Evolutionary conservation across 1,140 invertebrate species (phyloP), one percentile per base, ranked within the genome.

Genomic region (Elysia chlorotica): DNA sequence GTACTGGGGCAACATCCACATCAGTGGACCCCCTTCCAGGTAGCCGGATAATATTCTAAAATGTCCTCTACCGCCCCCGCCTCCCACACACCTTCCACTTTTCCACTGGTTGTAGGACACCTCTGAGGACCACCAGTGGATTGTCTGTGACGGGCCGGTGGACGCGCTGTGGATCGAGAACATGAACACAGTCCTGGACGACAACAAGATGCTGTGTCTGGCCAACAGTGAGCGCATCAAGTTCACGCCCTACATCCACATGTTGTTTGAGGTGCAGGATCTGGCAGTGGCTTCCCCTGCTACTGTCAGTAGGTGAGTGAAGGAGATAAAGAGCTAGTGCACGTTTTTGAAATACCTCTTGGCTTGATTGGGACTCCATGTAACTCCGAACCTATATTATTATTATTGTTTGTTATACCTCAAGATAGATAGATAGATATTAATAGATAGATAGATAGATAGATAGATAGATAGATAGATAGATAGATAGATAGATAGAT

Each of bases 191-290:
- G 88, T 88, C 25, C 78, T 88, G 30, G 88, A 88, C 71, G 87
- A 89, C 78, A 89, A 88, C 90, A 92, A 82, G 88, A 91, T 76
- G 92, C 78, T 88, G 74, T 88, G 88, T 76, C 75, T 88, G 56
- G 88, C 87, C 41, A 88, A 88, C 81, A 86, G 84, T 71, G 88
- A 88, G 74, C 75, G 88, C 23, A 88, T 88, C 73, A 88, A 88
- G 74, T 84, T 88, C 65, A 88, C 87, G 0, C 85, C 85, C 2
- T 85, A 78, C 71, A 88, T 88, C 17, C 87, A 88, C 81, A 88
- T 88, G 88, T 73, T 88, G 67, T 88, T 88, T 82, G 88, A 88
- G 71, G 88, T 88, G 2, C 85, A 88, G 73, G 88, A 88, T 76
- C 77, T 88, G 28, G 86, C 87, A 5, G 87, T 88, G 5, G 88